Conservation (phyloP, 2,888 invertebrate species). For the Tenthredo distinguenda region DNA sequence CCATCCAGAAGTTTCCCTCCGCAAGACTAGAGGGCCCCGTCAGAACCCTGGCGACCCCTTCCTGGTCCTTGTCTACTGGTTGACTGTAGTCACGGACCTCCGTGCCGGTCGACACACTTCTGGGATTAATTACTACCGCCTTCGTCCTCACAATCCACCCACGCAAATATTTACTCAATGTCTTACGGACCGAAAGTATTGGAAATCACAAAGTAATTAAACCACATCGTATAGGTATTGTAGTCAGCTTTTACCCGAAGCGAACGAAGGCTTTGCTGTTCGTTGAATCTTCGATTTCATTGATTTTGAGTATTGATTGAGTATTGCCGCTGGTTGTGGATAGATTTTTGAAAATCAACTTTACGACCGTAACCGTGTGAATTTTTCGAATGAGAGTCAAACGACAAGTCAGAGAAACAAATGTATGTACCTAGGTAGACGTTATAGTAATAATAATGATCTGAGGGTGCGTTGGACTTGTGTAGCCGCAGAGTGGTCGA, state of each 20-base stretch:
- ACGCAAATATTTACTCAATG: slow-evolving; percentile 55
- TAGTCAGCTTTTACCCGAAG: background rate
- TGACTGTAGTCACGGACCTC: slow-evolving; percentile 60
- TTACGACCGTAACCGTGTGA: no score
- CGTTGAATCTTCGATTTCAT: background rate
- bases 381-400: background rate
- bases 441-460: slow-evolving; percentile 33
- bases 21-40: background rate
- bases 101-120: slow-evolving; percentile 64
- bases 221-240: slow-evolving; percentile 5
- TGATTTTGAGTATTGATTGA: no score
- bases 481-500: slow-evolving; percentile 37
- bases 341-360: background rate
- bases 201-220: slow-evolving; percentile 52
- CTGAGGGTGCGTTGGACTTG: slow-evolving; percentile 24
- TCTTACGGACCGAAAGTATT: slow-evolving; percentile 46
- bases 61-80: slow-evolving; percentile 32
- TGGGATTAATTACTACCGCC: slow-evolving; percentile 72
- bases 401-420: background rate
- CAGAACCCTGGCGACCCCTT: slow-evolving; percentile 32
- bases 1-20: slow-evolving; percentile 16
- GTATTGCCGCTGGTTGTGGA: background rate
- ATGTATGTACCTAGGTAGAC: slow-evolving; percentile 3
- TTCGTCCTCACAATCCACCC: slow-evolving; percentile 60
- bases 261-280: background rate